Evolutionary conservation across 2,888 invertebrate genomes (phyloP).

Genomic region (Pammene aurita): DNA sequence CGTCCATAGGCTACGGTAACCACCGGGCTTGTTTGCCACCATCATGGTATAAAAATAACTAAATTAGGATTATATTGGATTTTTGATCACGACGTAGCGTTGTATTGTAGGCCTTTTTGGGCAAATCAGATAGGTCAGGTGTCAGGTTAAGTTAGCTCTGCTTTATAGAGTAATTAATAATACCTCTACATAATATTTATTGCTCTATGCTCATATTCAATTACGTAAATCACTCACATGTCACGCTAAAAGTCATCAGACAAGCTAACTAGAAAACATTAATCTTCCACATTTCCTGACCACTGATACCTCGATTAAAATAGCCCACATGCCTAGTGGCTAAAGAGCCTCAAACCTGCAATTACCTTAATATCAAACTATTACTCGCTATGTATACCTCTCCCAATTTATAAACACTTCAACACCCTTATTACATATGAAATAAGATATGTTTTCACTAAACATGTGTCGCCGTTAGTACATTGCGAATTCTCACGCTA

Average conservation of each 20-base stretch:
- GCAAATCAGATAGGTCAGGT: no score
- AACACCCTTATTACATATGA: not conserved
- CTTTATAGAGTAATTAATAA: not conserved
- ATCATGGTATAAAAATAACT: no score
- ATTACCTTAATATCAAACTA: constrained; percentile 65
- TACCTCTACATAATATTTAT: not conserved
- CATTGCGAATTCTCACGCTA: constrained; percentile 76
- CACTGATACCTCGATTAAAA: constrained; percentile 22
- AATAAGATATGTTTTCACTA: not conserved
- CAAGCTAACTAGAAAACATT: constrained; percentile 12
- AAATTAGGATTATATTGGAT: no score
- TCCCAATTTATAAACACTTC: not conserved
- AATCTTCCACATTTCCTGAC: constrained; percentile 21
- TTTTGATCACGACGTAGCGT: no score
- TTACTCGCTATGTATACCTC: constrained; percentile 65
- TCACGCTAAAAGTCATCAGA: constrained; percentile 4
- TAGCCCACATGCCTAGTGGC: constrained; percentile 32
- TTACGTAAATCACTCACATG: not conserved
- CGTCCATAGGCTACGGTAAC: no score
- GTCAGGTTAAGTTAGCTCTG: no score
- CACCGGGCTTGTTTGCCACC: no score
- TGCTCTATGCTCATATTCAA: not conserved
- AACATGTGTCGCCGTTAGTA: constrained; percentile 48
- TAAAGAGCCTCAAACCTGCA: constrained; percentile 48
- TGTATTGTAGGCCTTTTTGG: no score